phyloP scores from a whole-genome alignment of 2,797 vertebrate genomes.

The Paguma larvata region DNA sequence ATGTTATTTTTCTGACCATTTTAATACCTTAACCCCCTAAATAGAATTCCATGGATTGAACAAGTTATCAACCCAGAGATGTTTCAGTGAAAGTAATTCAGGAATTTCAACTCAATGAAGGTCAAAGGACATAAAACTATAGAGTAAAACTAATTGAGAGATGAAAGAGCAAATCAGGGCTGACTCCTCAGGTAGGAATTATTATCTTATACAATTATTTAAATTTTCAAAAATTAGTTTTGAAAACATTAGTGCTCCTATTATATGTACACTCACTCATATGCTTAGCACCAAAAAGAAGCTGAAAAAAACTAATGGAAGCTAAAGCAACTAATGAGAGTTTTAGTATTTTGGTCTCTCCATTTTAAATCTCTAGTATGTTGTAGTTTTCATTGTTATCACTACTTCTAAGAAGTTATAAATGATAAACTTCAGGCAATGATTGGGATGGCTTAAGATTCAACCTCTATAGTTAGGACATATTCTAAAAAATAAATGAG shows the following conservation, averaged over 20 bases:
- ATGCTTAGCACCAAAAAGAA: background rate
- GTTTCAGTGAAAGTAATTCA: constrained; percentile 75
- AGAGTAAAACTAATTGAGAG: constrained; percentile 66
- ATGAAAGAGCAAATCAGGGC: constrained; percentile 56
- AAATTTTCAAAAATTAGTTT: background rate
- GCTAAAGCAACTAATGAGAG: background rate
- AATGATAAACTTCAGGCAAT: background rate
- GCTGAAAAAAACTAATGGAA: background rate
- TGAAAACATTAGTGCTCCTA: background rate
- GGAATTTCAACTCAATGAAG: constrained; percentile 76
- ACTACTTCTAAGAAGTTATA: constrained; percentile 28
- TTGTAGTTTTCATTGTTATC: background rate
- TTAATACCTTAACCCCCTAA: constrained; percentile 28
- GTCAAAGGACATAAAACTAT: constrained; percentile 77
- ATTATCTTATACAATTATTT: constrained; percentile 19
- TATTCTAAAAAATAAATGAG: constrained; percentile 60
- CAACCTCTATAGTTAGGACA: constrained; percentile 26
- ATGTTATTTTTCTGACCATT: constrained; percentile 1
- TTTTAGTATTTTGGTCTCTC: background rate
- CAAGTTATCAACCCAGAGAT: constrained; percentile 68
- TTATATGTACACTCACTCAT: background rate
- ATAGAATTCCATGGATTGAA: background rate
- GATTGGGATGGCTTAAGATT: background rate
- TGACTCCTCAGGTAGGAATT: constrained; percentile 64
- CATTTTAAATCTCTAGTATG: background rate